Conservation (phyloP, 1,140 invertebrate species). For the Bombus pascuorum region DNA sequence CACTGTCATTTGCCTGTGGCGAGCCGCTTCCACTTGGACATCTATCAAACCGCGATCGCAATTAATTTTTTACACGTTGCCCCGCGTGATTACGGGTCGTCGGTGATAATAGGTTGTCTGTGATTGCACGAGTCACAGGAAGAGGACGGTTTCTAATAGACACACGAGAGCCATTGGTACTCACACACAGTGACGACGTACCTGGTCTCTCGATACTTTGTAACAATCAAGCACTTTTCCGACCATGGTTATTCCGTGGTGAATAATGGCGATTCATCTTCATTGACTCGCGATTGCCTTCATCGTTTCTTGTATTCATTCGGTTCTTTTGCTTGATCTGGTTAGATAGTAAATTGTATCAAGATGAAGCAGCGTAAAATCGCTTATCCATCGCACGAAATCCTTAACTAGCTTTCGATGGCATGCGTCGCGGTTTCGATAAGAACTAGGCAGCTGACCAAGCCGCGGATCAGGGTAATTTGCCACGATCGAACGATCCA, state of each 20-base stretch:
- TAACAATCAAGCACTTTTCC: slow-evolving; percentile 1
- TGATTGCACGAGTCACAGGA: slow-evolving; percentile 3
- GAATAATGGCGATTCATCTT: slow-evolving; percentile 1
- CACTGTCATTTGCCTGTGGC: slow-evolving; percentile 16
- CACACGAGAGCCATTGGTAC: too few species aligned
- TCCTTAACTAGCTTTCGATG: not conserved
- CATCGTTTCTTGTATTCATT: not conserved
- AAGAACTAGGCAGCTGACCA: not conserved
- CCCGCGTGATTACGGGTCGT: slow-evolving; percentile 14
- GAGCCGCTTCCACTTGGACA: slow-evolving; percentile 1
- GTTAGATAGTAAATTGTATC: not conserved
- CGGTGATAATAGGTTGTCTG: slow-evolving; percentile 20
- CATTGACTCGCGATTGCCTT: not conserved
- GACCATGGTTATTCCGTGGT: not conserved
- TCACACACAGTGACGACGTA: not conserved
- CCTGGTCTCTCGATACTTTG: slow-evolving; percentile 19
- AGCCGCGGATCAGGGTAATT: slow-evolving; percentile 8
- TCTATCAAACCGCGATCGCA: slow-evolving; percentile 30
- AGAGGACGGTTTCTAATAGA: not conserved
- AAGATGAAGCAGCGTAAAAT: slow-evolving; percentile 13
- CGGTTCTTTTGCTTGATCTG: not conserved
- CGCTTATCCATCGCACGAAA: not conserved
- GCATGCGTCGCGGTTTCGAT: not conserved
- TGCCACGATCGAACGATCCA: not conserved
- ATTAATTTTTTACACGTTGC: slow-evolving; percentile 18